A percentile compares a stretch with the other conserved stretches of the same genome.
phyloP scores from a whole-genome alignment of 2,113 vertebrate species.

The Crotalus tigris region DNA sequence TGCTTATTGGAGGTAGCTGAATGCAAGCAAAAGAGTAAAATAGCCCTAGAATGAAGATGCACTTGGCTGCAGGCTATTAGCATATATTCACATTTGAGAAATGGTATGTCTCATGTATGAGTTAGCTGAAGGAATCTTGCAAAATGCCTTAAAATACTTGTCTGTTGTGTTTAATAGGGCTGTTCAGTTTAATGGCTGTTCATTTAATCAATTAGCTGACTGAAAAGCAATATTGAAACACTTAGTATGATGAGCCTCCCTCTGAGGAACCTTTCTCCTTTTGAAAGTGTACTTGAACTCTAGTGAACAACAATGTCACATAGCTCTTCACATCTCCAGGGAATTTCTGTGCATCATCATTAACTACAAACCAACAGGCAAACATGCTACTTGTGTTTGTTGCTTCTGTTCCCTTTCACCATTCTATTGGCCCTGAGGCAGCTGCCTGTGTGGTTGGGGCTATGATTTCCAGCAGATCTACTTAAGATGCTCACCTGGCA shows the following conservation, averaged over 20 bases:
- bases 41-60: background rate
- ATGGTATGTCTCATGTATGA: background rate
- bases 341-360: background rate
- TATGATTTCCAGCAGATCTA: background rate
- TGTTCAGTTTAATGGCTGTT: background rate
- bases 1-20: slow-evolving; percentile 28
- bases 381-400: background rate
- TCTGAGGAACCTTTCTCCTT: background rate
- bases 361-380: background rate
- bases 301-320: background rate
- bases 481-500: background rate
- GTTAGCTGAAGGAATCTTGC: slow-evolving; percentile 1
- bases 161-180: background rate
- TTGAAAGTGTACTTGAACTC: background rate
- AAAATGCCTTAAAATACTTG: background rate
- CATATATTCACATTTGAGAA: background rate
- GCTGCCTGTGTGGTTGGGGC: background rate
- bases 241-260: background rate
- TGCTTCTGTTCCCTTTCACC: background rate
- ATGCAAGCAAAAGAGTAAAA: slow-evolving; percentile 32
- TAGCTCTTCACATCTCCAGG: background rate
- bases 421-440: background rate
- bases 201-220: slow-evolving; percentile 9
- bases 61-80: slow-evolving; percentile 9
- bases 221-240: background rate